Evolutionary conservation across 2,797 vertebrate genomes (phyloP).

Genomic region (Darevskia mixta): DNA sequence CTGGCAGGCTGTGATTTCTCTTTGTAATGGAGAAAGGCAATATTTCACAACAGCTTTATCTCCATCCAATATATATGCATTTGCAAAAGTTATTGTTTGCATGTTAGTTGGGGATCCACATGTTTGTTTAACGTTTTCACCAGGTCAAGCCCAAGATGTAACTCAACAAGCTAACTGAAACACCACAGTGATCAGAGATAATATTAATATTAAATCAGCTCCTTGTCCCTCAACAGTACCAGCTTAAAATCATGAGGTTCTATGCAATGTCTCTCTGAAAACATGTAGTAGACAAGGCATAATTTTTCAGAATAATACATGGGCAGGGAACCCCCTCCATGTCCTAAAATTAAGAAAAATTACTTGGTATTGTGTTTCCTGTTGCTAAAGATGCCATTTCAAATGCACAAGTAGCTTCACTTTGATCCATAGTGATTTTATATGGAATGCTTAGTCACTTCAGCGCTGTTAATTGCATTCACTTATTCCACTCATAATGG

Average conservation of each 20-base stretch:
- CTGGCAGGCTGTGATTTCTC: too few relatives aligned
- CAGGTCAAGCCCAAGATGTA: not conserved
- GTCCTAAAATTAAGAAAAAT: constrained; percentile 16
- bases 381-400: constrained; percentile 3
- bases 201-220: not conserved
- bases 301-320: not conserved
- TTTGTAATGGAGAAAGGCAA: too few relatives aligned
- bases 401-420: not conserved
- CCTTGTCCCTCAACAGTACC: not conserved
- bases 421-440: constrained; percentile 31
- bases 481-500: constrained; percentile 28
- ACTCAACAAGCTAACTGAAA: not conserved
- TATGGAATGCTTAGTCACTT: constrained; percentile 27
- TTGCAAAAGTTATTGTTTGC: not conserved
- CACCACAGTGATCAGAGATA: not conserved
- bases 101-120: not conserved
- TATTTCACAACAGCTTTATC: not conserved
- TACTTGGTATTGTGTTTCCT: constrained; percentile 6
- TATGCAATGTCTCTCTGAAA: not conserved
- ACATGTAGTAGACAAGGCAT: not conserved
- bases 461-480: constrained; percentile 27
- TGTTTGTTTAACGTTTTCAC: not conserved
- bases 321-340: not conserved
- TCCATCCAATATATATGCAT: not conserved
- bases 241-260: not conserved